Evolutionary conservation across 2,888 invertebrate species (phyloP).

Genomic region (Drosophila subsilvestris): DNA sequence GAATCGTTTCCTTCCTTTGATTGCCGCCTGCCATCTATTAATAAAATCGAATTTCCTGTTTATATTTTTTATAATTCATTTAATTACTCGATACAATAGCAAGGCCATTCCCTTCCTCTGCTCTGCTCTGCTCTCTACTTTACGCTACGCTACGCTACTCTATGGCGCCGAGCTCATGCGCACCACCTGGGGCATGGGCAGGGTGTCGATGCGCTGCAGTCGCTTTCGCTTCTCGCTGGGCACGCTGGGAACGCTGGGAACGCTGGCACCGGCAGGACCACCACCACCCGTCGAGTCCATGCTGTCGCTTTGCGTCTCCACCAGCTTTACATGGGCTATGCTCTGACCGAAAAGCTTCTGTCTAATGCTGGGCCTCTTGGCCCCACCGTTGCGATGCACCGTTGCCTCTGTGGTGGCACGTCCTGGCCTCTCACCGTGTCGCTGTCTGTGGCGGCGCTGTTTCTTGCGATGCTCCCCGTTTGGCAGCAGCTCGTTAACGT

Average conservation of each 20-base stretch:
- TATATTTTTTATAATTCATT: constrained; percentile 50
- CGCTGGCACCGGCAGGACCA: constrained; percentile 4
- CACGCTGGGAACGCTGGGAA: neutral
- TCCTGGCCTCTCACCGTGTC: constrained; percentile 45
- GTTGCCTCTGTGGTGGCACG: constrained; percentile 33
- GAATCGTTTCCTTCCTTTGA: constrained; percentile 37
- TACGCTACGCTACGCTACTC: neutral
- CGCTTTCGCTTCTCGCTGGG: constrained; percentile 35
- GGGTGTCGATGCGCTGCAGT: constrained; percentile 39
- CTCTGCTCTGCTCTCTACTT: neutral
- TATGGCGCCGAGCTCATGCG: constrained; percentile 47
- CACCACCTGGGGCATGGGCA: constrained; percentile 44
- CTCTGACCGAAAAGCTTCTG: constrained; percentile 80
- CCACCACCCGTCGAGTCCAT: constrained; percentile 40
- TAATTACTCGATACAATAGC: constrained; percentile 43
- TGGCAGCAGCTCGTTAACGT: constrained; percentile 64
- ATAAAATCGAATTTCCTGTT: constrained; percentile 51
- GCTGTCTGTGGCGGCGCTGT: constrained; percentile 58
- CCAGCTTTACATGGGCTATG: constrained; percentile 58
- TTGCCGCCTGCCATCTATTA: constrained; percentile 35
- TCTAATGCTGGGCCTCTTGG: constrained; percentile 77
- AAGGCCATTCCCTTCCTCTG: constrained; percentile 4
- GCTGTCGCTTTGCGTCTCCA: constrained; percentile 57
- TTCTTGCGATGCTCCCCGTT: constrained; percentile 53
- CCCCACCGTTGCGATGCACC: constrained; percentile 56